Conservation (phyloP, 2,113 vertebrate genomes). For the Columbina picui region DNA sequence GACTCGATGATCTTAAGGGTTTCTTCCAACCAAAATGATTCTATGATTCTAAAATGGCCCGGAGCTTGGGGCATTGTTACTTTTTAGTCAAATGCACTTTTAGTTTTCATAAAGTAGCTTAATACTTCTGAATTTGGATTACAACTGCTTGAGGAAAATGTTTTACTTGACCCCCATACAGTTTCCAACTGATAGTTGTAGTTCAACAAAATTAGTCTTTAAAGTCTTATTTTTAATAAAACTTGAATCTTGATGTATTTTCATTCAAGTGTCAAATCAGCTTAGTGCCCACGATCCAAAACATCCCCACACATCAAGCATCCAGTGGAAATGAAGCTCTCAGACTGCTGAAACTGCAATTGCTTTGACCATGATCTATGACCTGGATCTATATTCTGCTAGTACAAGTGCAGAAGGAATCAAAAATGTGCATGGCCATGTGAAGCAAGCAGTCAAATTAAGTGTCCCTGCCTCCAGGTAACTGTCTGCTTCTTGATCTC, state of each 20-base stretch:
- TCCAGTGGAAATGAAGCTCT: not conserved
- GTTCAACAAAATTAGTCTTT: not conserved
- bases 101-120: not conserved
- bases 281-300: not conserved
- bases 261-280: not conserved
- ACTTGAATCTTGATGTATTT: not conserved
- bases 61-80: not conserved
- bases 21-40: too few species aligned
- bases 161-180: constrained; percentile 6
- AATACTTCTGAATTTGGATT: constrained; percentile 6
- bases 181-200: not conserved
- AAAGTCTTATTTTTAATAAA: constrained; percentile 35
- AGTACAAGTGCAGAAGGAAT: not conserved
- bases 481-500: not conserved
- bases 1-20: too few species aligned
- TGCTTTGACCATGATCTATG: not conserved
- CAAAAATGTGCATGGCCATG: not conserved
- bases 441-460: not conserved
- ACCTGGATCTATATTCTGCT: not conserved
- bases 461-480: not conserved
- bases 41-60: not conserved
- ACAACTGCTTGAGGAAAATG: not conserved
- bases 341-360: not conserved
- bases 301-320: not conserved
- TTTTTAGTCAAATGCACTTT: not conserved